Percentiles rank a stretch among this genome's conserved stretches.
Evolutionary conservation across 2,888 invertebrate species (phyloP).

Genomic region (Mechanitis messenoides): DNA sequence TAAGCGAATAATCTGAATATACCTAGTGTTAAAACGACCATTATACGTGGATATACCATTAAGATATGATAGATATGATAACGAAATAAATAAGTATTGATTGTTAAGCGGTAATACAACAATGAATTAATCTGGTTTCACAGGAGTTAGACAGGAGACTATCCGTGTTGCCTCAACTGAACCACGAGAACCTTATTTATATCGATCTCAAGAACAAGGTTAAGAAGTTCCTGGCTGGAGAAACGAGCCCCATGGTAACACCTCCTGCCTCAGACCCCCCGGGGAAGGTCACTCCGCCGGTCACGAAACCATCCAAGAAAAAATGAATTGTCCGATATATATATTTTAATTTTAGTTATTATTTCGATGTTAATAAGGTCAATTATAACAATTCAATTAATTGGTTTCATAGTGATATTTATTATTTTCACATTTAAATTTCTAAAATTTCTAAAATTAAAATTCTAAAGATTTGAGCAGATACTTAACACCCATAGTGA

Average conservation of each 20-base stretch:
- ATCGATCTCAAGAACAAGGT: slow-evolving; percentile 43
- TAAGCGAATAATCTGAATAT: no score
- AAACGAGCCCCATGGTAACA: slow-evolving; percentile 30
- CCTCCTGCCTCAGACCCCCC: slow-evolving; percentile 16
- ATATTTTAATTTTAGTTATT: neutral
- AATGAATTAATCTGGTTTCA: neutral
- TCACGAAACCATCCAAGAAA: slow-evolving; percentile 29
- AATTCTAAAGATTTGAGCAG: no score
- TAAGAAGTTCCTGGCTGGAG: slow-evolving; percentile 36
- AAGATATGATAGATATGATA: no score
- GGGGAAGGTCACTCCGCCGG: slow-evolving; percentile 29
- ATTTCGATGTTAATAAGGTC: neutral
- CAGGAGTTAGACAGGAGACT: slow-evolving; percentile 48
- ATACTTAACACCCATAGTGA: no score
- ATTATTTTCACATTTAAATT: no score
- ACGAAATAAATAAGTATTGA: no score
- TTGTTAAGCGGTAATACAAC: no score
- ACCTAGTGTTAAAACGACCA: no score
- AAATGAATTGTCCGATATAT: slow-evolving; percentile 20
- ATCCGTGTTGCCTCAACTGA: slow-evolving; percentile 54
- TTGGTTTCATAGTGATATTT: no score
- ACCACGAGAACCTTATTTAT: slow-evolving; percentile 50
- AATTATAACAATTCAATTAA: no score
- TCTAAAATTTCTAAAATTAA: no score
- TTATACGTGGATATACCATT: no score